A percentile compares a stretch with the other conserved stretches of the same genome.
phyloP scores from a whole-genome alignment of 2,888 invertebrate species.

The Bruchidius siliquastri region DNA sequence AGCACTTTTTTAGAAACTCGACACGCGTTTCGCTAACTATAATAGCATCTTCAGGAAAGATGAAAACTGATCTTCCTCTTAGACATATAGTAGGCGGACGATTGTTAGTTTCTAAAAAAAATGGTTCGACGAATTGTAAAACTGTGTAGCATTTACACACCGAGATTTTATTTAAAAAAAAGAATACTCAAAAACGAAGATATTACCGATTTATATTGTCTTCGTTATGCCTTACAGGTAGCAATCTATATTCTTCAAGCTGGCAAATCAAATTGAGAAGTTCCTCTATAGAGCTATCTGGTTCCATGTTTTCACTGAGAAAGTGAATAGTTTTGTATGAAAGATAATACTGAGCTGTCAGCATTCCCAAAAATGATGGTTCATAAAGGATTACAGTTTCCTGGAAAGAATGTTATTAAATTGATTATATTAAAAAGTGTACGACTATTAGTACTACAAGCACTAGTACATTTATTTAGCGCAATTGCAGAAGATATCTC shows the following conservation, averaged over 20 bases:
- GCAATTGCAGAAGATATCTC: too few species aligned
- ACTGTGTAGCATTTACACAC: too few species aligned
- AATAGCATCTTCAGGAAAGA: too few species aligned
- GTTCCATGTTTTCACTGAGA: constrained; percentile 66
- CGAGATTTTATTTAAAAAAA: too few species aligned
- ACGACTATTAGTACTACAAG: too few species aligned
- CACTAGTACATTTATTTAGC: too few species aligned
- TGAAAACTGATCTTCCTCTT: too few species aligned
- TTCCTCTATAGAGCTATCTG: constrained; percentile 63
- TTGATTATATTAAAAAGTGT: background rate
- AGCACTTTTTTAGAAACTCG: background rate
- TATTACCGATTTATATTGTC: constrained; percentile 81
- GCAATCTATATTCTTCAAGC: constrained; percentile 83
- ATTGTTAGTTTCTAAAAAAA: too few species aligned
- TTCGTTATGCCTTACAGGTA: constrained; percentile 98
- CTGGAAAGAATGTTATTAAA: constrained; percentile 40
- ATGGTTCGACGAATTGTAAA: too few species aligned
- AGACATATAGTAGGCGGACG: too few species aligned
- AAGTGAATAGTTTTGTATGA: constrained; percentile 86
- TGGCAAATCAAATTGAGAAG: constrained; percentile 76
- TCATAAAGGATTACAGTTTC: constrained; percentile 53
- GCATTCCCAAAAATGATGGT: constrained; percentile 81
- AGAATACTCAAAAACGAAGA: background rate
- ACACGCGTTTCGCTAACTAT: background rate
- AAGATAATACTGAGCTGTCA: constrained; percentile 95